These are phyloP conservation scores for Bostrychus sinensis DNA, from an alignment of 2,113 vertebrate genomes.

Conservation along the genomic window DNA sequence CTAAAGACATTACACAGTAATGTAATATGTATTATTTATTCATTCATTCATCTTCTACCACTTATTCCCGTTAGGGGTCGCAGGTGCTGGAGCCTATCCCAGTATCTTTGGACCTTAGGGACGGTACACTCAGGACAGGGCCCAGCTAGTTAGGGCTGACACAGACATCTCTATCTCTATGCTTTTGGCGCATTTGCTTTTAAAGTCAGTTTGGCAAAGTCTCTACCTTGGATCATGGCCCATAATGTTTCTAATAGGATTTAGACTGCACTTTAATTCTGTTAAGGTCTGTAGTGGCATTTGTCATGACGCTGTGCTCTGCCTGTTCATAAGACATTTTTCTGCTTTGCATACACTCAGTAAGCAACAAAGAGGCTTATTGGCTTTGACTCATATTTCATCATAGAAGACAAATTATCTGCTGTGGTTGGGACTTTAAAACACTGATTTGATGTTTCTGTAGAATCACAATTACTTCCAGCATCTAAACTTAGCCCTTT, in stretches of 20 bases:
- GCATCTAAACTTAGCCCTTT: neutral
- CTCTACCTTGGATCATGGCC: slow-evolving; percentile 19
- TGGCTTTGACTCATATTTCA: neutral
- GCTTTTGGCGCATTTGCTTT: neutral
- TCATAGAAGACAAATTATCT: neutral
- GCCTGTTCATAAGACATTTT: slow-evolving; percentile 1
- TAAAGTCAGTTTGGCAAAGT: neutral
- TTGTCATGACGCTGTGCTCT: neutral
- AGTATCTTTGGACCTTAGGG: too few relatives aligned
- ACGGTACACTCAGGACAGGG: too few relatives aligned
- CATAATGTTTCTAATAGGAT: slow-evolving; percentile 18
- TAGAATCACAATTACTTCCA: neutral
- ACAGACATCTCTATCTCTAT: neutral
- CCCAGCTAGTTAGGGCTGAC: too few relatives aligned
- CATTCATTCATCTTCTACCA: too few relatives aligned
- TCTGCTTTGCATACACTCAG: neutral
- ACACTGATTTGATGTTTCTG: neutral
- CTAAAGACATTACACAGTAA: too few relatives aligned
- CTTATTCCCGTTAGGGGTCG: too few relatives aligned
- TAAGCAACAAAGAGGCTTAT: neutral
- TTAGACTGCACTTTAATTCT: slow-evolving; percentile 9
- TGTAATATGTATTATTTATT: too few relatives aligned
- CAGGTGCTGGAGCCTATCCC: too few relatives aligned
- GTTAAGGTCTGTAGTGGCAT: slow-evolving; percentile 10
- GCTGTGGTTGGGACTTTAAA: neutral